phyloP scores from a whole-genome alignment of 2,113 vertebrate species.

The Podocnemis expansa region DNA sequence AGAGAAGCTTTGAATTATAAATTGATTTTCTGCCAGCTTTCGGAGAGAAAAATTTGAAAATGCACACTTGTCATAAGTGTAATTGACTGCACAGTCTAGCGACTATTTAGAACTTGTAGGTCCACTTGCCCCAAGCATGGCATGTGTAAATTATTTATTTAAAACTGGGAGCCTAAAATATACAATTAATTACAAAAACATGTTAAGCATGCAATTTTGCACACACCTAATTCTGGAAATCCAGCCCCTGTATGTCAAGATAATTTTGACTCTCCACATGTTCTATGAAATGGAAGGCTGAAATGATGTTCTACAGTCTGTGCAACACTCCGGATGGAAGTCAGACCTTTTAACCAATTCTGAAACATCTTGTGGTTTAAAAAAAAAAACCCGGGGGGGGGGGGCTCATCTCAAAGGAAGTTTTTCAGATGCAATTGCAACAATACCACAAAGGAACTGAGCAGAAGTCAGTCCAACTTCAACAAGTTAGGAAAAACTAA shows the following conservation, averaged over 20 bases:
- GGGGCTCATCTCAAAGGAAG: background rate
- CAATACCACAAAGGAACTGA: background rate
- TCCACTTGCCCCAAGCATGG: background rate
- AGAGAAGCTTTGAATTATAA: background rate
- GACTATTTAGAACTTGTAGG: background rate
- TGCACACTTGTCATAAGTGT: background rate
- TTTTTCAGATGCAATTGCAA: background rate
- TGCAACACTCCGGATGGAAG: background rate
- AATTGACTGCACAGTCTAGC: background rate
- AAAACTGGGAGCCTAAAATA: background rate
- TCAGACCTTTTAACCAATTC: background rate
- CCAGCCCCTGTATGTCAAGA: background rate
- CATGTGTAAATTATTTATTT: background rate
- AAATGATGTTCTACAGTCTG: background rate
- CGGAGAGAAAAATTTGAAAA: background rate
- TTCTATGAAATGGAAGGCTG: background rate
- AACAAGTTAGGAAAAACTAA: background rate
- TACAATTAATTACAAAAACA: rapidly evolving
- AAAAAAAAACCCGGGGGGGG: too few relatives aligned
- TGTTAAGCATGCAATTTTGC: background rate
- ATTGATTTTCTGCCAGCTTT: background rate
- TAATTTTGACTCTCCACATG: background rate
- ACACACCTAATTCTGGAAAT: background rate
- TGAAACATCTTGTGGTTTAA: background rate
- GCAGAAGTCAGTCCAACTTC: background rate